Evolutionary conservation across 2,888 invertebrate genomes (phyloP).

Genomic region (Drosophila stalkeri): DNA sequence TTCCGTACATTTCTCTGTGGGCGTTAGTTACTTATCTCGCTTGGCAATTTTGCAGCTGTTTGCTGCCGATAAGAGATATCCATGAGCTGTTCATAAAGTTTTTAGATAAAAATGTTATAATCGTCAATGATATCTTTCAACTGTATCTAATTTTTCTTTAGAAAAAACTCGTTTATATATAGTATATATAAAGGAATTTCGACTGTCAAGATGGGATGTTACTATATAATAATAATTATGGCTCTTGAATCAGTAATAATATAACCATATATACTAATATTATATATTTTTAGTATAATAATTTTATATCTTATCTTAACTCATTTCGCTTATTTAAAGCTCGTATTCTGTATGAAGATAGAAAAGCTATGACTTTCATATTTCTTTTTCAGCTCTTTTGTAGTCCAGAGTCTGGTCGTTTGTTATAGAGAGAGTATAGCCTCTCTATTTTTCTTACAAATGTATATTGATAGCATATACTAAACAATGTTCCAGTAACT

Average conservation of each 20-base stretch:
- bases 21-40: constrained; percentile 23
- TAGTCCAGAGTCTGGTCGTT: background rate
- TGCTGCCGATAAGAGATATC: constrained; percentile 29
- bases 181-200: background rate
- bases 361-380: too few species aligned
- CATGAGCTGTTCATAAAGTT: background rate
- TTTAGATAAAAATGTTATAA: background rate
- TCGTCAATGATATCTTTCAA: constrained; percentile 3
- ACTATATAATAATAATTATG: too few species aligned
- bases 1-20: background rate
- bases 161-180: background rate
- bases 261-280: background rate
- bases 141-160: background rate
- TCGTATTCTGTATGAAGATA: too few species aligned
- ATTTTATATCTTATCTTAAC: too few species aligned
- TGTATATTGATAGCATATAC: background rate
- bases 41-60: constrained; percentile 22
- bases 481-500: background rate
- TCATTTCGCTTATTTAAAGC: too few species aligned
- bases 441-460: background rate
- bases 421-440: background rate
- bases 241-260: too few species aligned
- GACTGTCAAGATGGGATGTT: background rate
- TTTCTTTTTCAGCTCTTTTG: too few species aligned
- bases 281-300: too few species aligned